Evolutionary conservation across 2,797 vertebrate genomes (phyloP).

Genomic region (Anguilla pacifica): DNA sequence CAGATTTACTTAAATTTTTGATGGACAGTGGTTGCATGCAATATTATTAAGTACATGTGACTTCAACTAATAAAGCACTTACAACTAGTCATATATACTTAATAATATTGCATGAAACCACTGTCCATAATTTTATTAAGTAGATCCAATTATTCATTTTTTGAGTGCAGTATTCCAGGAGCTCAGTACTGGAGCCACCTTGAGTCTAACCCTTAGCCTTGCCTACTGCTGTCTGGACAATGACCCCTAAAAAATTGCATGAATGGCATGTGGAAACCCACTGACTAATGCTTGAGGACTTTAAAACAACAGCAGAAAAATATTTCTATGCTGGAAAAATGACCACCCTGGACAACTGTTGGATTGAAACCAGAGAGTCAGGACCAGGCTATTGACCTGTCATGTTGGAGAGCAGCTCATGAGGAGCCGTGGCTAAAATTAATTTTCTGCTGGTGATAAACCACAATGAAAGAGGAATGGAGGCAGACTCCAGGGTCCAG

Average conservation of each 20-base stretch:
- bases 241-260: background rate
- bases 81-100: too few species aligned
- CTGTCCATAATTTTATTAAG: too few species aligned
- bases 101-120: too few species aligned
- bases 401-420: background rate
- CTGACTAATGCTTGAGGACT: background rate
- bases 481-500: background rate
- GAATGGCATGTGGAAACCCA: background rate
- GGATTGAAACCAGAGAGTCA: background rate
- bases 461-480: background rate
- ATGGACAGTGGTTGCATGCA: too few species aligned
- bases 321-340: background rate
- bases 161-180: background rate
- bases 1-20: too few species aligned
- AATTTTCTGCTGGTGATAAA: background rate
- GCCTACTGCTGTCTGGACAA: background rate
- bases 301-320: background rate
- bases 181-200: background rate
- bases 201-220: background rate
- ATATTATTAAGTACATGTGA: too few species aligned
- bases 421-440: background rate
- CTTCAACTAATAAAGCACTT: too few species aligned
- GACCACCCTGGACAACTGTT: background rate
- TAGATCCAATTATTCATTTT: too few species aligned
- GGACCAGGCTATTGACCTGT: background rate